Evolutionary conservation across 1,140 invertebrate species (phyloP).

Genomic region (Heliothis virescens): DNA sequence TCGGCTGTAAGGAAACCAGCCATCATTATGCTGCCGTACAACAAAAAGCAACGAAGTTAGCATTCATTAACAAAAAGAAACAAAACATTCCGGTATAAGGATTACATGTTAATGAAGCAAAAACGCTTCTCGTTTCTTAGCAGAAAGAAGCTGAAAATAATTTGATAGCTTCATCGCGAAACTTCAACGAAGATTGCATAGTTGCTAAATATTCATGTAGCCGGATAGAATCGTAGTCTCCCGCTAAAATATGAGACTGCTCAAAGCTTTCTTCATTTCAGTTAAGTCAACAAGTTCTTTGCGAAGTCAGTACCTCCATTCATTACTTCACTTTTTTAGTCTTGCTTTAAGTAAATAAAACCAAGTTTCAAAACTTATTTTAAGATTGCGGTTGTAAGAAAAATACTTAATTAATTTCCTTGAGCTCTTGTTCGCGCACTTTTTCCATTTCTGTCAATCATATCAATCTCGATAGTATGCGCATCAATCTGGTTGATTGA

Average conservation of each 20-base stretch:
- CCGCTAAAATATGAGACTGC: slow-evolving; percentile 19
- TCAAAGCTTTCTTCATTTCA: slow-evolving; percentile 39
- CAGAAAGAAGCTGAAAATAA: slow-evolving; percentile 15
- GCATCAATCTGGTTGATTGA: slow-evolving; percentile 45
- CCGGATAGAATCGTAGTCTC: slow-evolving; percentile 31
- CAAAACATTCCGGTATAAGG: slow-evolving; percentile 25
- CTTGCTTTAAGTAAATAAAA: slow-evolving; percentile 19
- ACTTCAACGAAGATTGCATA: slow-evolving; percentile 27
- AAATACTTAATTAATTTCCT: slow-evolving; percentile 1
- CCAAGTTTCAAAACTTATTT: slow-evolving; percentile 3
- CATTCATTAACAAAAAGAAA: slow-evolving; percentile 38
- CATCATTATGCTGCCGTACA: slow-evolving; percentile 19
- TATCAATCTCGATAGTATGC: slow-evolving; percentile 13
- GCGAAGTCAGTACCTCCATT: slow-evolving; percentile 12
- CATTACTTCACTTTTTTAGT: slow-evolving; percentile 22
- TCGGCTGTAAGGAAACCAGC: slow-evolving; percentile 22
- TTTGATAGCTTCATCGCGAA: slow-evolving; percentile 37
- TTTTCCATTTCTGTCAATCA: slow-evolving; percentile 36
- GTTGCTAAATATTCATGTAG: slow-evolving; percentile 40
- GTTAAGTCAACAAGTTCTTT: slow-evolving; percentile 41
- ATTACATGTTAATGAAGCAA: slow-evolving; percentile 30
- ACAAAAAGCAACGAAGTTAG: slow-evolving; percentile 32
- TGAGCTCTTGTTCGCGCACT: neutral
- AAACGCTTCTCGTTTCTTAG: neutral
- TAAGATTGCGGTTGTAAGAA: neutral